Percentiles rank a stretch among this genome's conserved stretches.
phyloP scores from a whole-genome alignment of 1,140 invertebrate genomes.

The Pissodes strobi region DNA sequence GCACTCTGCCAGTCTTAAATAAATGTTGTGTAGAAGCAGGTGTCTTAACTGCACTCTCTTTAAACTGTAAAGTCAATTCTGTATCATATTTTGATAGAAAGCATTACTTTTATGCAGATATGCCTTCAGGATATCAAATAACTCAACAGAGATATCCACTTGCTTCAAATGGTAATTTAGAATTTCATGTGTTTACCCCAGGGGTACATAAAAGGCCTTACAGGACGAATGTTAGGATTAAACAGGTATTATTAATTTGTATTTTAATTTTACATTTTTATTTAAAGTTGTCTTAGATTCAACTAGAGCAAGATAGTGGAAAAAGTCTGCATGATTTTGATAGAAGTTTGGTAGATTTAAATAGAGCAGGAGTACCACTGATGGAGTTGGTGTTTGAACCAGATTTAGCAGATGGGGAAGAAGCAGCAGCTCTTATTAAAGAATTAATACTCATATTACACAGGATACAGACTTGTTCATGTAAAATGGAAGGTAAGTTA shows the following conservation, averaged over 20 bases:
- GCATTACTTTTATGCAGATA: conserved; percentile 98
- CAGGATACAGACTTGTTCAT: conserved; percentile 77
- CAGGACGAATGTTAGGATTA: conserved; percentile 69
- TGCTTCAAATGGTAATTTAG: conserved; percentile 80
- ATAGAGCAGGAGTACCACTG: conserved; percentile 88
- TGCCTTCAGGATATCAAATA: conserved; percentile 98
- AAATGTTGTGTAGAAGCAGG: conserved; percentile 86
- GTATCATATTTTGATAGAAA: conserved; percentile 94
- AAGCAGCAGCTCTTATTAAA: conserved; percentile 89
- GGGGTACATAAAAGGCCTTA: conserved; percentile 71
- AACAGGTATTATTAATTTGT: no score
- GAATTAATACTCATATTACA: conserved; percentile 82
- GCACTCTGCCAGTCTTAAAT: conserved; percentile 89
- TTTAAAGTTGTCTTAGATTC: no score
- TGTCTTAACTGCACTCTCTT: conserved; percentile 74
- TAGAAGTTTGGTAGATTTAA: conserved; percentile 88
- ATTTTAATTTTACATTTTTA: no score
- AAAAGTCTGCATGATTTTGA: conserved; percentile 86
- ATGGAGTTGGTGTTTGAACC: conserved; percentile 98
- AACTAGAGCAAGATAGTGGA: conserved; percentile 97
- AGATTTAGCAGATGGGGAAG: conserved; percentile 83
- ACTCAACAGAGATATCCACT: conserved; percentile 91
- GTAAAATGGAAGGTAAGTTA: conserved; percentile 86
- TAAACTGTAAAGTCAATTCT: conserved; percentile 82
- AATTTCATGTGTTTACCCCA: conserved; percentile 78